Evolutionary conservation across 2,888 invertebrate species (phyloP).

Genomic region (Calameuta pallipes): DNA sequence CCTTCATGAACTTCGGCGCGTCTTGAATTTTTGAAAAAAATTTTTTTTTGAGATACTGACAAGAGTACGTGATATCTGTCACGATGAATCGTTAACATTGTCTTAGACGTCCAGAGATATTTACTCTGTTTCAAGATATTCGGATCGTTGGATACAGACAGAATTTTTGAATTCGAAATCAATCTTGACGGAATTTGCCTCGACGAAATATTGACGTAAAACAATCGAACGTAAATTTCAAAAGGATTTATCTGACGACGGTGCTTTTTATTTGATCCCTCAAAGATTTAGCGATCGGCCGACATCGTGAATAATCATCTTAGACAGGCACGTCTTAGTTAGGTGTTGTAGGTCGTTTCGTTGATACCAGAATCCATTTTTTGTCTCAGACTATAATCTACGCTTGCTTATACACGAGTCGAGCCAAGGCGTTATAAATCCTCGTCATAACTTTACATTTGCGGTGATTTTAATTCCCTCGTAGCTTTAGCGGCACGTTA

Average conservation of each 20-base stretch:
- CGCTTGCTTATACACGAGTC: conserved; percentile 16
- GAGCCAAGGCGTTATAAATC: conserved; percentile 50
- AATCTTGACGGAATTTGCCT: neutral
- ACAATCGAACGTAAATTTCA: neutral
- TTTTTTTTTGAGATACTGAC: neutral
- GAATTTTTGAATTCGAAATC: neutral
- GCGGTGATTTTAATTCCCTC: conserved; percentile 60
- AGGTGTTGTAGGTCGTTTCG: neutral
- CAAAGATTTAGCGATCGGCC: neutral
- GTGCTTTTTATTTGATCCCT: neutral
- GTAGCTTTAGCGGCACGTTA: conserved; percentile 55
- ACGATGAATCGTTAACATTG: neutral
- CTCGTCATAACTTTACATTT: conserved; percentile 61
- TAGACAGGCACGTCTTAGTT: neutral
- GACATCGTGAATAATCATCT: neutral
- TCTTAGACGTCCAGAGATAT: neutral
- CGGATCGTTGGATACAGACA: neutral
- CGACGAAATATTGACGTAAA: neutral
- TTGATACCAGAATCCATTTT: neutral
- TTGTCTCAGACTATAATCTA: conserved; percentile 16
- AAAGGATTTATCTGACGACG: neutral
- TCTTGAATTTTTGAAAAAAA: neutral
- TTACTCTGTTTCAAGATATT: neutral
- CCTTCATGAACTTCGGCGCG: neutral
- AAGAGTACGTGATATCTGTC: neutral